Percentiles rank a stretch among this genome's conserved stretches.
These are phyloP conservation scores for Melinaea menophilus DNA, from an alignment of 2,888 invertebrate genomes.

Conservation along the genomic window DNA sequence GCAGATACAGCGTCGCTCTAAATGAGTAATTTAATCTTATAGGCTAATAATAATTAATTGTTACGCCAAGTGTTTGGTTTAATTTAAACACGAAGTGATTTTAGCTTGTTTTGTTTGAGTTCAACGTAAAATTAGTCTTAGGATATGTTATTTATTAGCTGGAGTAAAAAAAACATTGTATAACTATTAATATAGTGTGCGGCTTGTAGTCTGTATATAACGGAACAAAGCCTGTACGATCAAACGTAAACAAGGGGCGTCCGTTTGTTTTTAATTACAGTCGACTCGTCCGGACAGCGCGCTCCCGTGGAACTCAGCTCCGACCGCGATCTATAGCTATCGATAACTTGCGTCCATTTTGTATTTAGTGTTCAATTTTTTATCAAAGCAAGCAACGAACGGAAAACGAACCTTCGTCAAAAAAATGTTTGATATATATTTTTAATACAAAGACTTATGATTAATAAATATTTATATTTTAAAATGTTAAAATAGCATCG, in stretches of 20 bases:
- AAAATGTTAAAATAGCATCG: background rate
- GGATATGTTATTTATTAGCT: too few relatives aligned
- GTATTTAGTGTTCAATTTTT: background rate
- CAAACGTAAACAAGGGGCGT: slow-evolving; percentile 45
- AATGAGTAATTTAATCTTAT: slow-evolving; percentile 27
- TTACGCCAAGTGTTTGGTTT: slow-evolving; percentile 10
- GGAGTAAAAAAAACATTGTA: background rate
- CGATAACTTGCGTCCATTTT: slow-evolving; percentile 8
- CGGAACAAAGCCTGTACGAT: slow-evolving; percentile 25
- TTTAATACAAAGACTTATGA: too few relatives aligned
- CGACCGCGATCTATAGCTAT: slow-evolving; percentile 13
- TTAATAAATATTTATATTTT: too few relatives aligned
- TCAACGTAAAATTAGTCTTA: too few relatives aligned
- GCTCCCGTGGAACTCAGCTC: slow-evolving; percentile 23
- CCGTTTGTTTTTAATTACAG: slow-evolving; percentile 51
- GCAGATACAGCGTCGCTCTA: slow-evolving; percentile 36
- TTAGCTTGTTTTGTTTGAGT: too few relatives aligned
- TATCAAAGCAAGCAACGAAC: too few relatives aligned
- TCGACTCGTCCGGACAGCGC: slow-evolving; percentile 29
- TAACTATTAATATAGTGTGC: background rate
- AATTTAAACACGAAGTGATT: too few relatives aligned
- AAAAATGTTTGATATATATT: too few relatives aligned
- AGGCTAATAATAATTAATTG: slow-evolving; percentile 16
- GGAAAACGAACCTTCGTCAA: too few relatives aligned
- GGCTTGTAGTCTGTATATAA: background rate